Evolutionary conservation across 2,797 vertebrate species (phyloP).

Genomic region (Antennarius maculatus): DNA sequence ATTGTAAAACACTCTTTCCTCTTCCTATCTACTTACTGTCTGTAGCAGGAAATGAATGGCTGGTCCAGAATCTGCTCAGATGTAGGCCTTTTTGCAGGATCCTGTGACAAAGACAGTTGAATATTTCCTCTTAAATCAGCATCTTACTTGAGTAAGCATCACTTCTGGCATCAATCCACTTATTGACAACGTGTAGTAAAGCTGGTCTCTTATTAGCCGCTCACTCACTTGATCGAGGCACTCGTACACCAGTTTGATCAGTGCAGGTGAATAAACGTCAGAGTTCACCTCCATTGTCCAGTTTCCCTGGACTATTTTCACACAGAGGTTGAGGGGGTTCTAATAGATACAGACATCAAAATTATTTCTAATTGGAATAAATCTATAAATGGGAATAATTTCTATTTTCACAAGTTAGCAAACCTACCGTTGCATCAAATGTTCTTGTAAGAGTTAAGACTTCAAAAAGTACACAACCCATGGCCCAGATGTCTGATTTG

Average conservation of each 20-base stretch:
- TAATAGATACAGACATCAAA: constrained; percentile 59
- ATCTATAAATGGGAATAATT: neutral
- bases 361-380: neutral
- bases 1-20: neutral
- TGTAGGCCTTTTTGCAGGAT: constrained; percentile 94
- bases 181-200: neutral
- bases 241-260: constrained; percentile 91
- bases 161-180: neutral
- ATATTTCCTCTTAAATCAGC: neutral
- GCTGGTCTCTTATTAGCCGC: neutral
- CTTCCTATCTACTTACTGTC: constrained; percentile 82
- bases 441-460: constrained; percentile 95
- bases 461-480: constrained; percentile 97
- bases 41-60: constrained; percentile 85
- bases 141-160: neutral
- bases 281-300: constrained; percentile 95
- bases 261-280: constrained; percentile 85
- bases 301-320: constrained; percentile 99
- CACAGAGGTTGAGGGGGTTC: constrained; percentile 97
- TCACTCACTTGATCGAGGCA: constrained; percentile 92
- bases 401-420: neutral
- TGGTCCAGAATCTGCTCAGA: constrained; percentile 89
- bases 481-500: constrained; percentile 99
- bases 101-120: constrained; percentile 79
- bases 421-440: constrained; percentile 95